phyloP scores from a whole-genome alignment of 1,140 invertebrate genomes.

The Chlorops oryzae region DNA sequence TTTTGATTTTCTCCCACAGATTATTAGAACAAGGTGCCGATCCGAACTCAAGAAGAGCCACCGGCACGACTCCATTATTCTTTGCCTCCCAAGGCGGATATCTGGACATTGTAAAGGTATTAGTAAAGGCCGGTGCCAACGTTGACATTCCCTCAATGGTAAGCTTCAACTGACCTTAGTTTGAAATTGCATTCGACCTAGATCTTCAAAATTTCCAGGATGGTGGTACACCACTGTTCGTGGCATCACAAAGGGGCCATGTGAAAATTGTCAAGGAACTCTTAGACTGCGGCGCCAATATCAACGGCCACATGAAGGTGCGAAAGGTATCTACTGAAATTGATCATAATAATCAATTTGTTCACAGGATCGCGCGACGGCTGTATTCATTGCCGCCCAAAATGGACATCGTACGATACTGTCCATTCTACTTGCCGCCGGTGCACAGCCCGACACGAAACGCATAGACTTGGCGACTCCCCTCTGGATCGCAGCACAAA shows the following conservation, averaged over 20 bases:
- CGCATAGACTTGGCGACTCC: slow-evolving; percentile 79
- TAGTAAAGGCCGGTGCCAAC: slow-evolving; percentile 70
- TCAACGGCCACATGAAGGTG: slow-evolving; percentile 83
- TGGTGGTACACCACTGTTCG: slow-evolving; percentile 85
- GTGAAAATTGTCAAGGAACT: slow-evolving; percentile 78
- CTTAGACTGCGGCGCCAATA: slow-evolving; percentile 69
- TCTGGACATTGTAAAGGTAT: slow-evolving; percentile 68
- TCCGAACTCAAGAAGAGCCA: slow-evolving; percentile 71
- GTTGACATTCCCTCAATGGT: slow-evolving; percentile 78
- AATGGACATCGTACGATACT: slow-evolving; percentile 79
- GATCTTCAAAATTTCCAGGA: slow-evolving; percentile 56
- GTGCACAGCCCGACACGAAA: slow-evolving; percentile 63
- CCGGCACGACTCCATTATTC: slow-evolving; percentile 84
- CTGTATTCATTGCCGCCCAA: slow-evolving; percentile 83
- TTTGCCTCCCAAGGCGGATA: slow-evolving; percentile 88
- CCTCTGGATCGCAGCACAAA: slow-evolving; percentile 89
- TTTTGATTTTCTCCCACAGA: no score
- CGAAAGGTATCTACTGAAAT: neutral
- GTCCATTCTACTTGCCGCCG: slow-evolving; percentile 60
- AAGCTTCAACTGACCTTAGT: no score
- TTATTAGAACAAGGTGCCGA: slow-evolving; percentile 84
- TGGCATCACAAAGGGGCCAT: slow-evolving; percentile 87
- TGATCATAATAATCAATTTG: neutral
- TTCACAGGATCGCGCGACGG: slow-evolving; percentile 76
- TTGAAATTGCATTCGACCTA: no score